Evolutionary conservation across 2,888 invertebrate species (phyloP), one percentile per base, ranked within the genome.

Genomic region (Zhengitettix transpicula): DNA sequence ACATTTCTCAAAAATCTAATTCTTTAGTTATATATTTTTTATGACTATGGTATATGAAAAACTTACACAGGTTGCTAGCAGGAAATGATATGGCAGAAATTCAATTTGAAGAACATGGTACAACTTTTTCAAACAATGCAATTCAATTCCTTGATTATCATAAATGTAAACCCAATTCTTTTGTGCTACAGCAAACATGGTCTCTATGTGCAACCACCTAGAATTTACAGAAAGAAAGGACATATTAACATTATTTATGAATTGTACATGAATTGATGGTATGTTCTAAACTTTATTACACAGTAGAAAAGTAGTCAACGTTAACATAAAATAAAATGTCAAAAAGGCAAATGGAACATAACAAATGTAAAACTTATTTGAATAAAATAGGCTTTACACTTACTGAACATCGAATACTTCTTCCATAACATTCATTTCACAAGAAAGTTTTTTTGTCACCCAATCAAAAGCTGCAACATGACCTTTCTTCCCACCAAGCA

Each of bases 401-500:
- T 73, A 85, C 82, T 85, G 82, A 14, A 98, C 81, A 75, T 97
- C 98, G 69, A 88, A 84, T 16, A 97, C 82, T 60, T 89, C 85
- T 75, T 99, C 98, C 91, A 93, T 94, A 1, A 95, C 96, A 77
- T 97, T 97, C 42, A 95, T 86, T 78, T 99, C 99, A 77, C 91
- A 96, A 67, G 89, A 82, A 40, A 99, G 75, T 66, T 84, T 85
- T 74, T 99, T 99, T 1, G 96, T 94, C 12, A 96, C 80, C 99
- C 98, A 99, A 72, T 99, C 98, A 69, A 99, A 85, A 3, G 94
- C 91, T 42, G 98, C 95, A 10, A 99, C 78, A 73, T 99, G 99
- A 0, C 99, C 99, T 68, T 79, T 84, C 61, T 80, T 81, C 1
- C 99, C 97, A 42, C 92, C 94, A 16, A 97, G 67, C 14, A 94